These are phyloP conservation scores for Clunio marinus DNA, from an alignment of 2,888 invertebrate genomes.

Conservation along the genomic window DNA sequence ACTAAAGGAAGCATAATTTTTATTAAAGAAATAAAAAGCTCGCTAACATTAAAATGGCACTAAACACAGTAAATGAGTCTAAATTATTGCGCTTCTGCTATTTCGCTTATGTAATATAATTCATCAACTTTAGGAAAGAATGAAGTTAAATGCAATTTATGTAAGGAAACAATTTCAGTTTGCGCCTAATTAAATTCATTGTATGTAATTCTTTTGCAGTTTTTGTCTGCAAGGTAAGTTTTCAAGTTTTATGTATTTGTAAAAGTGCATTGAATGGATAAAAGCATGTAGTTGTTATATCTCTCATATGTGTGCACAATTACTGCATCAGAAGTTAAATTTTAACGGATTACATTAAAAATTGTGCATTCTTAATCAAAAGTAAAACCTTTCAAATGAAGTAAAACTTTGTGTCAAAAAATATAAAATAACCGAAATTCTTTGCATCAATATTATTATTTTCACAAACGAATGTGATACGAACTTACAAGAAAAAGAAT, in stretches of 20 bases:
- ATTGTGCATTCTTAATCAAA: no score
- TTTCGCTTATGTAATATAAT: neutral
- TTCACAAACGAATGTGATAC: neutral
- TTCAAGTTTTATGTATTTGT: conserved; percentile 8
- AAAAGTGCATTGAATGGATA: neutral
- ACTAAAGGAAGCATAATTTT: neutral
- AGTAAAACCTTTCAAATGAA: no score
- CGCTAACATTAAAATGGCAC: conserved; percentile 32
- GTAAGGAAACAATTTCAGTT: conserved; percentile 25
- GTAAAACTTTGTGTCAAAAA: no score
- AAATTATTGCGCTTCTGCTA: conserved; percentile 8
- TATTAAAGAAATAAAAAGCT: neutral
- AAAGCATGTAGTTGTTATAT: neutral
- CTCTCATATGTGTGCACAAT: conserved; percentile 1
- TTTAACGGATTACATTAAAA: no score
- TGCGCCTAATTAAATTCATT: conserved; percentile 25
- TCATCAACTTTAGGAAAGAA: conserved; percentile 1
- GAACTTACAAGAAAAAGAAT: conserved; percentile 26
- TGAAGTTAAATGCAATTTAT: conserved; percentile 30
- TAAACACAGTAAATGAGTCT: conserved; percentile 38
- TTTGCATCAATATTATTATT: neutral
- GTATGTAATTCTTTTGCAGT: neutral
- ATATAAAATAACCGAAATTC: neutral
- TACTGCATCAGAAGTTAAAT: no score
- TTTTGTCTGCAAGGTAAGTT: neutral